Evolutionary conservation across 2,113 vertebrate species (phyloP).

Genomic region (Labrus mixtus): DNA sequence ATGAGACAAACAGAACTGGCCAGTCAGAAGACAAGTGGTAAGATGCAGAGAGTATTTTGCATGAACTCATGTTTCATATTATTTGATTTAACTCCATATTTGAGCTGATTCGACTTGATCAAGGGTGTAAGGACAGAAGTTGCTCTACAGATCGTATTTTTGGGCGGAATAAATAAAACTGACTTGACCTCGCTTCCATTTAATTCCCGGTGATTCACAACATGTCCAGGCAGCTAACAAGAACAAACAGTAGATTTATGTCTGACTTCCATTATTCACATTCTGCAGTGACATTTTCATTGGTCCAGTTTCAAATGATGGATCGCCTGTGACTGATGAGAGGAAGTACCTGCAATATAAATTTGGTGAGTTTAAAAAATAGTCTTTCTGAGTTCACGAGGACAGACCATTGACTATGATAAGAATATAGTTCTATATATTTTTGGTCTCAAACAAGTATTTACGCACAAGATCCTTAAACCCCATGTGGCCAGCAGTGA

Average conservation of each 20-base stretch:
- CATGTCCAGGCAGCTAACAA: conserved; percentile 3
- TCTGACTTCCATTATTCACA: conserved; percentile 26
- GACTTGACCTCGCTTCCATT: conserved; percentile 3
- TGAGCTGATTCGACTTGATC: background rate
- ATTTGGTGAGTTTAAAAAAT: background rate
- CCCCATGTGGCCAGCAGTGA: too few relatives aligned
- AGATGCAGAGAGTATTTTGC: background rate
- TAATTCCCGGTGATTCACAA: conserved; percentile 25
- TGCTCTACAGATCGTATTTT: background rate
- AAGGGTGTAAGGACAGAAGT: background rate
- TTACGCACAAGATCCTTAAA: too few relatives aligned
- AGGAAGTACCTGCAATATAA: background rate
- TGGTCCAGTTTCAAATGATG: conserved; percentile 15
- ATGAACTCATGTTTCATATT: background rate
- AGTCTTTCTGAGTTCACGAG: background rate
- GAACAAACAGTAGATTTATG: conserved; percentile 19
- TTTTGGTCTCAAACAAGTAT: background rate
- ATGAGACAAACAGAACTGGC: too few relatives aligned
- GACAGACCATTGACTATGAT: background rate
- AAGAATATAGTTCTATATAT: background rate
- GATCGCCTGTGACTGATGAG: conserved; percentile 6
- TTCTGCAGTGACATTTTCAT: conserved; percentile 28
- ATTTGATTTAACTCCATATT: background rate
- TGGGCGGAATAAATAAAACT: background rate
- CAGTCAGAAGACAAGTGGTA: too few relatives aligned